Percentiles rank a stretch among this genome's conserved stretches.
phyloP scores from a whole-genome alignment of 2,797 vertebrate genomes.

The Chelon auratus region DNA sequence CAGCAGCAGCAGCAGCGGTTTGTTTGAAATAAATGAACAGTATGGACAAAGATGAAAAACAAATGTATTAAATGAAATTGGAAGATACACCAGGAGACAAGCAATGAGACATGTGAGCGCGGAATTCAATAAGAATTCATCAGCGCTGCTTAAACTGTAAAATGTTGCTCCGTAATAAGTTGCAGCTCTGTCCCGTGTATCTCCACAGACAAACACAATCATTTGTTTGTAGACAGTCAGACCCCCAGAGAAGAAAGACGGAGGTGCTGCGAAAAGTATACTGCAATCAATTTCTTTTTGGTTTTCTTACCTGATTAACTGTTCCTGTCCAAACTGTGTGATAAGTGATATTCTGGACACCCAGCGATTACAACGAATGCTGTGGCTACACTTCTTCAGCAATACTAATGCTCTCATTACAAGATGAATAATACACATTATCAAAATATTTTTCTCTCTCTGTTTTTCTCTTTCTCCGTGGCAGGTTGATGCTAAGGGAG shows the following conservation, averaged over 20 bases:
- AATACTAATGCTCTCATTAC: constrained; percentile 30
- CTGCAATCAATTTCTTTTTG: background rate
- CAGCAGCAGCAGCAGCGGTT: constrained; percentile 38
- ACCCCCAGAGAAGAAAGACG: constrained; percentile 20
- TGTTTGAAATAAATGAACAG: constrained; percentile 59
- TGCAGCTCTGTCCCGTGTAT: constrained; percentile 8
- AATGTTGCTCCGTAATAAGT: constrained; percentile 33
- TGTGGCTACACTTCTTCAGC: background rate
- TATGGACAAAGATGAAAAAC: constrained; percentile 53
- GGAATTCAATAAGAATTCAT: constrained; percentile 57
- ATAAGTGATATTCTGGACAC: background rate
- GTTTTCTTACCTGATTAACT: background rate
- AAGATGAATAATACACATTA: constrained; percentile 13
- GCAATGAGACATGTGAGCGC: constrained; percentile 32
- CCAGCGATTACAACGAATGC: background rate
- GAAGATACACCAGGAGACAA: constrained; percentile 33
- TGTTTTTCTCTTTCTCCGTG: constrained; percentile 12
- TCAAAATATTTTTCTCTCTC: constrained; percentile 11
- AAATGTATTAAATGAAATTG: constrained; percentile 54
- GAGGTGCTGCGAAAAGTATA: constrained; percentile 7
- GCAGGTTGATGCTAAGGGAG: constrained; percentile 93
- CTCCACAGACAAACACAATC: constrained; percentile 37
- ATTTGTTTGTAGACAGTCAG: constrained; percentile 35
- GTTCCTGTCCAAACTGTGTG: background rate
- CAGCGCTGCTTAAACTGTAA: constrained; percentile 45